phyloP scores from a whole-genome alignment of 2,888 invertebrate genomes.

The Oxytorus armatus region DNA sequence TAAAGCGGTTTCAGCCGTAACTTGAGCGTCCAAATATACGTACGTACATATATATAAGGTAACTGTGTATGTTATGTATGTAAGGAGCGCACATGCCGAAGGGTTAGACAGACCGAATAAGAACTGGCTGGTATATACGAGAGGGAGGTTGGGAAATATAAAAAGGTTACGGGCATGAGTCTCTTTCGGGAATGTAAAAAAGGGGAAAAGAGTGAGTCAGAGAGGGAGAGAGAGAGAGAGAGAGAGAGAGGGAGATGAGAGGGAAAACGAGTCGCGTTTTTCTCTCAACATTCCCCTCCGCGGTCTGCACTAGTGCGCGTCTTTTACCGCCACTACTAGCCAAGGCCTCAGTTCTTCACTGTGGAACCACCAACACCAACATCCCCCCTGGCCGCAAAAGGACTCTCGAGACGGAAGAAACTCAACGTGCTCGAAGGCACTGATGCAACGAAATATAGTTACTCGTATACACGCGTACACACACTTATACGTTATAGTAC shows the following conservation, averaged over 20 bases:
- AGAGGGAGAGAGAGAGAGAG: neutral
- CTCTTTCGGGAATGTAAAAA: slow-evolving; percentile 31
- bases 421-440: slow-evolving; percentile 30
- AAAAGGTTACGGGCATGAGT: slow-evolving; percentile 50
- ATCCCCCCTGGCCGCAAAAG: slow-evolving; percentile 35
- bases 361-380: too few species aligned
- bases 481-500: neutral
- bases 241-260: neutral
- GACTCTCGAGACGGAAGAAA: slow-evolving; percentile 46
- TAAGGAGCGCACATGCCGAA: slow-evolving; percentile 29
- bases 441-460: slow-evolving; percentile 48
- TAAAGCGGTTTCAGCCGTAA: slow-evolving; percentile 37
- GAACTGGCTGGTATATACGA: slow-evolving; percentile 35
- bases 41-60: slow-evolving; percentile 1
- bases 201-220: neutral
- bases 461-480: neutral
- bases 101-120: slow-evolving; percentile 45
- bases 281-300: slow-evolving; percentile 11
- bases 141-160: slow-evolving; percentile 42
- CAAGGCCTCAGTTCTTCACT: slow-evolving; percentile 16
- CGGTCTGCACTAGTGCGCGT: slow-evolving; percentile 45
- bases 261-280: slow-evolving; percentile 51
- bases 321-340: slow-evolving; percentile 33
- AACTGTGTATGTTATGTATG: neutral
- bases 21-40: slow-evolving; percentile 16